Conservation (phyloP, 2,888 invertebrate genomes). For the Drosophila algonquin region DNA sequence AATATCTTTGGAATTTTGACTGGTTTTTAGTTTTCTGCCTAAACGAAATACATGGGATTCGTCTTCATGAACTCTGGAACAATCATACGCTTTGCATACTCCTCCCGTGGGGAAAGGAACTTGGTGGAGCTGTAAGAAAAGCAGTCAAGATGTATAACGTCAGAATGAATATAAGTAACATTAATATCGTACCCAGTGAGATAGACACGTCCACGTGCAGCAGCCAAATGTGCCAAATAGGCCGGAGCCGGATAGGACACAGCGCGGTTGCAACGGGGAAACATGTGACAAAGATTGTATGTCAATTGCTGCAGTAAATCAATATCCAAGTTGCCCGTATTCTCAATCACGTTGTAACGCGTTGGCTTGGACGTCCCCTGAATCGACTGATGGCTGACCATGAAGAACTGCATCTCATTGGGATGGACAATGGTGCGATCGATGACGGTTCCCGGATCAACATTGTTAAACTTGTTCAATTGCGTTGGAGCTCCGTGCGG, state of each 20-base stretch:
- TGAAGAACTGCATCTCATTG: constrained; percentile 93
- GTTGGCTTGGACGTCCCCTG: constrained; percentile 94
- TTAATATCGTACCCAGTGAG: constrained; percentile 74
- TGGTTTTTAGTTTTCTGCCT: constrained; percentile 67
- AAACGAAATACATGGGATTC: constrained; percentile 91
- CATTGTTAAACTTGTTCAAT: constrained; percentile 88
- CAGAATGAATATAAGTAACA: too few species aligned
- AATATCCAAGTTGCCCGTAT: constrained; percentile 89
- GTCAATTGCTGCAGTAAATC: constrained; percentile 92
- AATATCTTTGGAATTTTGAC: neutral
- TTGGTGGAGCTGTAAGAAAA: constrained; percentile 17
- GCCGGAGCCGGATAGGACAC: constrained; percentile 95
- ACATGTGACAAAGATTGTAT: constrained; percentile 93
- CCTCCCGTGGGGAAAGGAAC: constrained; percentile 84
- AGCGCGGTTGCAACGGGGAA: constrained; percentile 91
- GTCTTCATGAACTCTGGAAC: constrained; percentile 85
- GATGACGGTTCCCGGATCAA: constrained; percentile 94
- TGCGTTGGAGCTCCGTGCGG: constrained; percentile 66
- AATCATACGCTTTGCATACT: constrained; percentile 85
- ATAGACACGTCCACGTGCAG: constrained; percentile 87
- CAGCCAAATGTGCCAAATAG: constrained; percentile 94
- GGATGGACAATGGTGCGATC: constrained; percentile 94
- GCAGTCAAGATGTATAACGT: neutral
- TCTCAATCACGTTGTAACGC: constrained; percentile 93
- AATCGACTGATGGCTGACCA: constrained; percentile 90